Conservation (phyloP, 2,113 vertebrate species). For the Callipepla squamata region DNA sequence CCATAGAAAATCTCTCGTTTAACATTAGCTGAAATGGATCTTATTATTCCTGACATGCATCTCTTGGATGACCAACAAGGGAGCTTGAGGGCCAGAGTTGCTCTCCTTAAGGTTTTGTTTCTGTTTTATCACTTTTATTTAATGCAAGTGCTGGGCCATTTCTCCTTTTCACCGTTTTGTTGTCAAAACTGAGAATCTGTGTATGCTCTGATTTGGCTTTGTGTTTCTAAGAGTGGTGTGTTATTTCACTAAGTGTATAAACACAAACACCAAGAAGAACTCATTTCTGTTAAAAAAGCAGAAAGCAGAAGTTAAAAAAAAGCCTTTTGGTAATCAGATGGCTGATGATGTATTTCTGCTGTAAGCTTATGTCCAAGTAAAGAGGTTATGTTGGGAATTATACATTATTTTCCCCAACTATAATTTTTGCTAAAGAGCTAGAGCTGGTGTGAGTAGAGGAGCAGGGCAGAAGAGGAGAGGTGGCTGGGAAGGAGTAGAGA, state of each 20-base stretch:
- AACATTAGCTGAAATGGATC: slow-evolving; percentile 63
- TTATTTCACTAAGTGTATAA: slow-evolving; percentile 28
- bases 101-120: slow-evolving; percentile 28
- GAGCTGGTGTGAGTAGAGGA: background rate
- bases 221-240: background rate
- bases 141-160: slow-evolving; percentile 29
- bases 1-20: slow-evolving; percentile 60
- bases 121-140: slow-evolving; percentile 26
- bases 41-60: slow-evolving; percentile 42
- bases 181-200: slow-evolving; percentile 41
- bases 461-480: rapidly evolving
- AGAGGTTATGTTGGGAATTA: background rate
- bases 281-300: background rate
- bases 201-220: slow-evolving; percentile 4
- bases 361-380: slow-evolving; percentile 42
- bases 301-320: slow-evolving; percentile 54
- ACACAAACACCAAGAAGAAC: slow-evolving; percentile 3
- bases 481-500: background rate
- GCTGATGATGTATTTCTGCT: slow-evolving; percentile 42
- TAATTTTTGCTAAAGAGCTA: background rate
- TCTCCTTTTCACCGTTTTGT: slow-evolving; percentile 24
- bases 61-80: background rate
- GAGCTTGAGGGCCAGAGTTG: background rate
- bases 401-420: background rate
- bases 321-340: background rate